Conservation (phyloP, 2,797 vertebrate species). For the Tenualosa thibaudeaui region DNA sequence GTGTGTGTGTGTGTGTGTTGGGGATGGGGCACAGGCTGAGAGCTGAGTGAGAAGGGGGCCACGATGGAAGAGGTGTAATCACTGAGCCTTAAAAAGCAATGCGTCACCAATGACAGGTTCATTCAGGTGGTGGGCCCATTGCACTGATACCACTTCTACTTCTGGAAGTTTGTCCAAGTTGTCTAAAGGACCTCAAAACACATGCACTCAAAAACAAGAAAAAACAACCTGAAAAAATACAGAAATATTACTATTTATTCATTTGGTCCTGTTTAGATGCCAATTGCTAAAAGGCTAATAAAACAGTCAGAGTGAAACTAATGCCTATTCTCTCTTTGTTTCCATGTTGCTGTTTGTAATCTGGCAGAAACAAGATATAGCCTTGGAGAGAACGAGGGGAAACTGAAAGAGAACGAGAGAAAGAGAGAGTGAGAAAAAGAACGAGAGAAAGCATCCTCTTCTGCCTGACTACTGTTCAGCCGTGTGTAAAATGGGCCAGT, state of each 20-base stretch:
- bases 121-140: constrained; percentile 68
- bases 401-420: neutral
- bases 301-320: neutral
- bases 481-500: constrained; percentile 20
- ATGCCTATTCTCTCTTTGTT: neutral
- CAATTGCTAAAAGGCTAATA: too few relatives aligned
- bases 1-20: constrained; percentile 15
- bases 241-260: neutral
- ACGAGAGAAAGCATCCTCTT: neutral
- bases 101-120: constrained; percentile 76
- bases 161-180: constrained; percentile 36
- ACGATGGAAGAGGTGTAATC: constrained; percentile 63
- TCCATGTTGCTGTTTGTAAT: too few relatives aligned
- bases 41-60: constrained; percentile 36
- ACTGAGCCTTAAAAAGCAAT: constrained; percentile 73
- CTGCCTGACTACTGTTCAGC: neutral
- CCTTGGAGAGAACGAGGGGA: neutral
- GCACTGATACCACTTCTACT: neutral
- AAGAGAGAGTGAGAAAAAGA: neutral
- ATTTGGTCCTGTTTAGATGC: too few relatives aligned
- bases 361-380: too few relatives aligned
- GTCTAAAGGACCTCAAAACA: constrained; percentile 6
- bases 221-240: neutral
- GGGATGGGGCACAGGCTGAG: constrained; percentile 43
- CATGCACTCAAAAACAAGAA: neutral